A percentile compares a stretch with the other conserved stretches of the same genome.
Evolutionary conservation across 2,113 vertebrate genomes (phyloP).

Genomic region (Periophthalmodon schlosseri): DNA sequence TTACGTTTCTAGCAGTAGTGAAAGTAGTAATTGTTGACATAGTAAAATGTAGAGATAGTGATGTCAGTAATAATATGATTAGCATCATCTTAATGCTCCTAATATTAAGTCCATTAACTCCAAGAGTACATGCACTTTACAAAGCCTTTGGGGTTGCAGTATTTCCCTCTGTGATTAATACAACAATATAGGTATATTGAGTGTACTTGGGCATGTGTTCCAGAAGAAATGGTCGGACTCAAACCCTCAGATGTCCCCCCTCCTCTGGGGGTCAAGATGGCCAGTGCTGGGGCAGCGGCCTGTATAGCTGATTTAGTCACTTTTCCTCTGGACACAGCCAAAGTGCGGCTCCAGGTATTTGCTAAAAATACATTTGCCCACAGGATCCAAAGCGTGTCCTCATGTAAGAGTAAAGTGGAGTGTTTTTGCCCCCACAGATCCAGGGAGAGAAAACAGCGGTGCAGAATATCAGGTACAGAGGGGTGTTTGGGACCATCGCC

Average conservation of each 20-base stretch:
- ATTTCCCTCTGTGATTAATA: too few relatives aligned
- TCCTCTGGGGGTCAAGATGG: slow-evolving; percentile 81
- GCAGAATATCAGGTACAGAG: slow-evolving; percentile 77
- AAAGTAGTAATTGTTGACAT: background rate
- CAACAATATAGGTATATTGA: background rate
- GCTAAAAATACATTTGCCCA: background rate
- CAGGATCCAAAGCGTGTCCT: background rate
- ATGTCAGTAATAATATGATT: background rate
- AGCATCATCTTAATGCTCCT: too few relatives aligned
- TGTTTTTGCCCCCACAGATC: slow-evolving; percentile 66
- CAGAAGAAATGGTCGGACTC: slow-evolving; percentile 78
- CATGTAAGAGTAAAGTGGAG: background rate
- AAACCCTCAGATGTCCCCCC: slow-evolving; percentile 79
- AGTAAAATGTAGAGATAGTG: background rate
- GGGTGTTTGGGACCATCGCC: slow-evolving; percentile 83
- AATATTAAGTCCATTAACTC: too few relatives aligned
- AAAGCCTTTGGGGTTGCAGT: too few relatives aligned
- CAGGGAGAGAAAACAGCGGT: slow-evolving; percentile 78
- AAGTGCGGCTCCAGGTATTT: slow-evolving; percentile 81
- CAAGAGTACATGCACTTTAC: too few relatives aligned
- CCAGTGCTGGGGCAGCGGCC: slow-evolving; percentile 82
- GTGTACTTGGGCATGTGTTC: background rate
- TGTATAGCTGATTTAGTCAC: slow-evolving; percentile 85
- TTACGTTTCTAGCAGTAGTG: background rate
- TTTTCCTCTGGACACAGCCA: slow-evolving; percentile 85